Evolutionary conservation across 2,113 vertebrate genomes (phyloP).

Genomic region (Delphinus delphis): DNA sequence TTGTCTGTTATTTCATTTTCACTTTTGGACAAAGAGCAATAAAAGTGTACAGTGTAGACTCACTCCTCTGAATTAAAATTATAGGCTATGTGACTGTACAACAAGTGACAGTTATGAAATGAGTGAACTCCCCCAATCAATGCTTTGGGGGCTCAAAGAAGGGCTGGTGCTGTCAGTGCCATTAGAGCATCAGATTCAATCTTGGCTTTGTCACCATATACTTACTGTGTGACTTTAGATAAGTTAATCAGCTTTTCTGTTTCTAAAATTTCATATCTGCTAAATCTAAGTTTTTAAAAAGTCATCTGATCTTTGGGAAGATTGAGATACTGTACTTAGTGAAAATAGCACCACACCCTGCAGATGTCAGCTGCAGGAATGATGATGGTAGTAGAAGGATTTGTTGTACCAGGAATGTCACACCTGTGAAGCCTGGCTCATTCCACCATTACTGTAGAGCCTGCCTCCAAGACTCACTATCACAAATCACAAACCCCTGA

Average conservation of each 20-base stretch:
- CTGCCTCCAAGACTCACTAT: not conserved
- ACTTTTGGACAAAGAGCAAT: not conserved
- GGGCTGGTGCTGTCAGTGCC: not conserved
- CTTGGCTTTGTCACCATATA: not conserved
- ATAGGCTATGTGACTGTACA: not conserved
- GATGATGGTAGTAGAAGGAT: not conserved
- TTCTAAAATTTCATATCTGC: not conserved
- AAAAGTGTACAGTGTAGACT: not conserved
- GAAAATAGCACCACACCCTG: not conserved
- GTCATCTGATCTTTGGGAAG: not conserved
- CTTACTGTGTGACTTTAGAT: not conserved
- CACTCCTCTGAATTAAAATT: not conserved
- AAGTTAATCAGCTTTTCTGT: not conserved
- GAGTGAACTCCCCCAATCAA: not conserved
- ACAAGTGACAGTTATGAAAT: not conserved
- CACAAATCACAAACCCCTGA: not conserved
- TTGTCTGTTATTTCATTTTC: not conserved
- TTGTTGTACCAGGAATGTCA: not conserved
- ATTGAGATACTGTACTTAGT: not conserved
- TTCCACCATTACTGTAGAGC: not conserved
- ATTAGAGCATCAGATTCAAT: not conserved
- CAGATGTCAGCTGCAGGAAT: not conserved
- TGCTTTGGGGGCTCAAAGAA: not conserved
- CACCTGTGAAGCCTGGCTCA: not conserved
- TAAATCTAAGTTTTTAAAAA: not conserved